Conservation (phyloP, 2,888 invertebrate genomes). For the Eustalomyia histrio region DNA sequence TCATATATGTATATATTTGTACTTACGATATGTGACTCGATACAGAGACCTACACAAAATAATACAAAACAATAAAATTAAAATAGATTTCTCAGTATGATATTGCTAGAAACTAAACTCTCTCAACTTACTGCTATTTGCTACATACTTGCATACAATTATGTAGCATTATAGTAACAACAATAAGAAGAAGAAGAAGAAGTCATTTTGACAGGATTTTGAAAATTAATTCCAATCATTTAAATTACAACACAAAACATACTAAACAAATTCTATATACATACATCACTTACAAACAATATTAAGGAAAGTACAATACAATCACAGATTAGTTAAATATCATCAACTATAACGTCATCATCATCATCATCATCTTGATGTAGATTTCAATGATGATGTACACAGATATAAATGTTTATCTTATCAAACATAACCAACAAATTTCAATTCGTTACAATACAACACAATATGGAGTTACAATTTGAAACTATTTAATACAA, state of each 20-base stretch:
- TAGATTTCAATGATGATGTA: neutral
- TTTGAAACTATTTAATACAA: neutral
- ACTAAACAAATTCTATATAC: neutral
- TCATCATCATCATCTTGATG: neutral
- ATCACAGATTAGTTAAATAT: neutral
- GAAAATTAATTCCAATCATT: conserved; percentile 75
- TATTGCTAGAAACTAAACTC: neutral
- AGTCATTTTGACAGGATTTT: conserved; percentile 41
- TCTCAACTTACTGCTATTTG: neutral
- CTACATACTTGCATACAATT: neutral
- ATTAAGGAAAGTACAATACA: neutral
- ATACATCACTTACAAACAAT: neutral
- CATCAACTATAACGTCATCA: conserved; percentile 7
- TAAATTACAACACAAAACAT: conserved; percentile 70
- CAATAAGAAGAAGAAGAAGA: neutral
- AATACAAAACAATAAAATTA: conserved; percentile 11
- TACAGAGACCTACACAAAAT: neutral
- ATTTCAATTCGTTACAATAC: conserved; percentile 6
- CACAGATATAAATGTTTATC: neutral
- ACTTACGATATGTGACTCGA: neutral
- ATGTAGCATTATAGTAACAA: neutral
- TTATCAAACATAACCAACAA: conserved; percentile 14
- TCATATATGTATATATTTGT: neutral
- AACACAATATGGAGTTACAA: conserved; percentile 8
- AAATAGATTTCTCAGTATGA: conserved; percentile 7